Base-by-base conservation (phyloP, 2,113 vertebrate genomes). In the Lepus europaeus region DNA sequence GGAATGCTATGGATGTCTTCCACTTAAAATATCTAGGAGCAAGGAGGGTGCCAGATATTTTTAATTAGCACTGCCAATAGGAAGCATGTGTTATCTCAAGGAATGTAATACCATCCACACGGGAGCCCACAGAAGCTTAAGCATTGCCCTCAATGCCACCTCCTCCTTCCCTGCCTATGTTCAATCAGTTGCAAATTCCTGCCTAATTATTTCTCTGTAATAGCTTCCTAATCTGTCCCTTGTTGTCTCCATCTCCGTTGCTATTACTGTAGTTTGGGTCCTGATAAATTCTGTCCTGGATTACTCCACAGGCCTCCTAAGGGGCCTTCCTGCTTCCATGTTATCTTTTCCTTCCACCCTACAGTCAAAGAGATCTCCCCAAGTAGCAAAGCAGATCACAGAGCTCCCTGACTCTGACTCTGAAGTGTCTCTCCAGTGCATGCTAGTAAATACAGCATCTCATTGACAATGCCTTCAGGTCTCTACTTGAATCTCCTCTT, bases 51-150 rank as follows among this genome's bases (percentile, higher is more conserved):
- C 56, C 88, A 70, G 73, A 33, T 69, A 91, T 91, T 68, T 96
- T 73, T 88, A 91, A 96, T 90, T 89, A 93, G 73, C 64, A 49
- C 56, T 92, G 59, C 16, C 78, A 36, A n/a, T 5, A 88, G 78
- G 79, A 84, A 74, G 27, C n/a, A 9, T 23, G 29, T 31, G 53
- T 70, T 92, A 90, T 78, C 73, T 78, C 45, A 23, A 6, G 39
- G 29, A 91, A 51, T 74, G 31, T 17, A 79, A 90, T 12, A 33
- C 33, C 63, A 64, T 64, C 72, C 63, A 70, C 0, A 0, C 2
- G 69, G 68, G 77, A 82, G 12, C 31, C 33, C 68, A 19, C 31
- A n/a, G n/a, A 87, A 77, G 17, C 12, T 1, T 7, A 45, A 63
- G 17, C 13, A 66, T 27, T 77, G 56, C 10, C 78, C n/a, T 78